Base-by-base conservation (phyloP, 2,888 invertebrate species). In the Caenorhabditis japonica region DNA sequence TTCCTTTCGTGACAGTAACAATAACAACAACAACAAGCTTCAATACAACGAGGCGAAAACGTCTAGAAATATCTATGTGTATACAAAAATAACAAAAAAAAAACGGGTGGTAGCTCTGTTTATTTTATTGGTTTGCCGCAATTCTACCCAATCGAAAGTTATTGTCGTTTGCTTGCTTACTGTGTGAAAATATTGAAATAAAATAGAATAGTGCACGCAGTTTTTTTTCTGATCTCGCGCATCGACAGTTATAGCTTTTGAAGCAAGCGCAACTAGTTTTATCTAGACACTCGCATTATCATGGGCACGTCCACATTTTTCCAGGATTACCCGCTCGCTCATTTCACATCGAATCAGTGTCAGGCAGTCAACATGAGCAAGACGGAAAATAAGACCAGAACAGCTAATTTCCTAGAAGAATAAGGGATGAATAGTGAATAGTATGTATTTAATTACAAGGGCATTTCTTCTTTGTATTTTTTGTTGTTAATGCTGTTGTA, bases 291-390 rank as follows among this genome's bases (percentile, higher is more conserved):
- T 27, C 10, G 10, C 10, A 7, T 5, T 10, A 7, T 30, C 30
- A 7, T 30, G 5, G 5, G 30, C 30, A 30, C 30, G 30, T 30
- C 30, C 30, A 30, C 5, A 10, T 7, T 10, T 41, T 38, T n/a
- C 34, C 23, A 49, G 27, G 43, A 38, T 43, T 17, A 46, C n/a
- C 34, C 30, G 21, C 33, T 38, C 36, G 47, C 38, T 64, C 56
- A 51, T 56, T 17, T 51, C 51, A 17, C n/a, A n/a, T n/a, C n/a
- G n/a, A 51, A 56, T 66, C 47, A 66, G n/a, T 56, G 66, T 66
- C 64, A 55, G n/a, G n/a, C n/a, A n/a, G n/a, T n/a, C 30, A 30
- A 30, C 30, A 30, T 30, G 5, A 30, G 10, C 30, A 7, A n/a
- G n/a, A n/a, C n/a, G n/a, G n/a, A n/a, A n/a, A n/a, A n/a, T n/a